phyloP scores from a whole-genome alignment of 2,888 invertebrate genomes.

The Subacronicta megacephala region DNA sequence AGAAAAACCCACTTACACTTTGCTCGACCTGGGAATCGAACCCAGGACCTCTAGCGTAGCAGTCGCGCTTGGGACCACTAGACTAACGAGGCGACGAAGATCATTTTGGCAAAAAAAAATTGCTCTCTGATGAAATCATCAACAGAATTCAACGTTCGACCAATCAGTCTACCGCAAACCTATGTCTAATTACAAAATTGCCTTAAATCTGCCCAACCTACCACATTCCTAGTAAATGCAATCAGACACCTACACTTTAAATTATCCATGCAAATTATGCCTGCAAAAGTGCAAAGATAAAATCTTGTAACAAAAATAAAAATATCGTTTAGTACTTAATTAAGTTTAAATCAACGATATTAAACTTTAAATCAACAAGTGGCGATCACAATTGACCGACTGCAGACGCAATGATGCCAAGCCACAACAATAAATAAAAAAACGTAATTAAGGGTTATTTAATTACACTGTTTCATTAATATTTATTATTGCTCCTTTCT shows the following conservation, averaged over 20 bases:
- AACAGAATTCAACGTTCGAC: neutral
- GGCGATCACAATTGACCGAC: too few species aligned
- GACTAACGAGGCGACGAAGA: neutral
- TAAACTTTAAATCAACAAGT: too few species aligned
- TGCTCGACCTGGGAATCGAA: too few species aligned
- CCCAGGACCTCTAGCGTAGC: too few species aligned
- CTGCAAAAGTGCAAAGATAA: neutral
- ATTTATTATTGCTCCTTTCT: too few species aligned
- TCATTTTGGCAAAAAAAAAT: neutral
- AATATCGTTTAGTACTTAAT: neutral
- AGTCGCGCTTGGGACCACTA: too few species aligned
- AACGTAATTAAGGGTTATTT: too few species aligned
- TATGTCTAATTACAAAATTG: conserved; percentile 7
- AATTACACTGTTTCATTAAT: too few species aligned
- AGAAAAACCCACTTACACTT: too few species aligned
- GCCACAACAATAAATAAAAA: too few species aligned
- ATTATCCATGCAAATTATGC: neutral
- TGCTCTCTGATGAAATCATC: neutral
- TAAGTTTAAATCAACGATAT: neutral
- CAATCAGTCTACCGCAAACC: neutral
- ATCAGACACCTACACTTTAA: conserved; percentile 1
- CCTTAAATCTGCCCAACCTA: conserved; percentile 2
- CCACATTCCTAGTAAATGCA: conserved; percentile 5
- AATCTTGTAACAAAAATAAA: neutral
- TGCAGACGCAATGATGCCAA: too few species aligned